Evolutionary conservation across 2,113 vertebrate species (phyloP).

Genomic region (Muntiacus reevesi): DNA sequence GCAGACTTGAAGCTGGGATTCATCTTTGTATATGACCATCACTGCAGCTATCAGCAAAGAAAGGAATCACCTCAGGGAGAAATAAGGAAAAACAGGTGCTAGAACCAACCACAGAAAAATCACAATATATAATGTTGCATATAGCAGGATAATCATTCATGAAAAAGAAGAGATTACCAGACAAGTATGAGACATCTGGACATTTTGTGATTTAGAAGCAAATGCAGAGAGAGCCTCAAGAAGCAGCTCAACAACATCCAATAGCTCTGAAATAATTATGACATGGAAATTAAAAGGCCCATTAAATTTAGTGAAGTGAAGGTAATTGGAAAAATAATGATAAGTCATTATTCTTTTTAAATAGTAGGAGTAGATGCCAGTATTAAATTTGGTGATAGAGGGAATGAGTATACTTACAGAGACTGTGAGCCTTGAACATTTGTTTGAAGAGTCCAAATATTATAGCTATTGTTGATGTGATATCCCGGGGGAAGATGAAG

Average conservation of each 20-base stretch:
- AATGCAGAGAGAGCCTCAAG: not conserved
- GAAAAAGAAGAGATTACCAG: too few relatives aligned
- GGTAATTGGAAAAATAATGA: not conserved
- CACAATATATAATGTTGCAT: not conserved
- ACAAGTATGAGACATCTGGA: not conserved
- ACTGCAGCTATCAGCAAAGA: not conserved
- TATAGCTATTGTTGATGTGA: not conserved
- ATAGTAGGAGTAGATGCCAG: not conserved
- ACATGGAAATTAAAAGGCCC: not conserved
- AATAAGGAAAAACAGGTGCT: not conserved
- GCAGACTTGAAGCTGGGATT: not conserved
- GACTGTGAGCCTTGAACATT: not conserved
- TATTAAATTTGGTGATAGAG: not conserved
- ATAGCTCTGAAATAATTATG: not conserved
- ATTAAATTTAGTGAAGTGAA: not conserved
- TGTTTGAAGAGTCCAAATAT: not conserved
- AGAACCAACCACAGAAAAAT: not conserved
- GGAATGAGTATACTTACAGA: not conserved
- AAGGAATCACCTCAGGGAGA: not conserved
- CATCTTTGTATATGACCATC: not conserved
- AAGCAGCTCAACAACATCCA: not conserved
- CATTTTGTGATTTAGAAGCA: not conserved
- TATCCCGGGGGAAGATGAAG: rapidly evolving
- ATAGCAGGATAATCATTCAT: not conserved
- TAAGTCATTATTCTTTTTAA: not conserved